Evolutionary conservation across 2,113 vertebrate species (phyloP), one percentile per base, ranked within the genome.

Genomic region (Eubucco bourcierii): DNA sequence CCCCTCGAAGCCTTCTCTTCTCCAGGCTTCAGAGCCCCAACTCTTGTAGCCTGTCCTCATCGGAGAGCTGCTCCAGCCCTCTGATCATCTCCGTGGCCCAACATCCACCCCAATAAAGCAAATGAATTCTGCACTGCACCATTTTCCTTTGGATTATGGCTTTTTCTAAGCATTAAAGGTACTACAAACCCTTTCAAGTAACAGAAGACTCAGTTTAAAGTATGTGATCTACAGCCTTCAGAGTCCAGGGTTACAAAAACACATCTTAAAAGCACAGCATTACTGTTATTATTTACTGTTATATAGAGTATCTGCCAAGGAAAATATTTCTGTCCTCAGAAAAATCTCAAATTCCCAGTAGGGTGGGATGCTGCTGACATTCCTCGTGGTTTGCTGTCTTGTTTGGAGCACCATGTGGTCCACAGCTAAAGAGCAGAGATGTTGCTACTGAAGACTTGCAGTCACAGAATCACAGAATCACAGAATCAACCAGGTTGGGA

Each of bases 291-390:
- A 53, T 93, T 84, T 63, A 8, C 24, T 94, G 31, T 89, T 75
- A 71, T 16, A 52, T 14, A 41, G 58, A 71, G 29, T 64, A 80
- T 86, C 37, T 68, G 70, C 70, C 86, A 93, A 92, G 20, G 44
- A 17, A 94, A 96, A 95, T 65, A 88, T 66, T 86, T 89, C 72
- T 94, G 20, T 87, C 67, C 39, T 75, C 34, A 52, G 81, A 93
- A 88, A 90, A 90, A 85, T 75, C 55, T 55, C 53, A 41, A 71
- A 80, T 83, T 92, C 66, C 73, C 76, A 77, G 46, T 73, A 87
- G 67, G 34, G 55, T 66, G 50, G 61, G 59, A 92, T 7, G 5
- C 58, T 95, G 44, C 44, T 86, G 61, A 80, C 19, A 65, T 90
- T 87, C 80, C 56, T 90, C 28, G 24, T 61, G 61, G 78, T 72